A percentile compares a stretch with the other conserved stretches of the same genome.
Conservation (phyloP, 2,888 invertebrate genomes). For the Watsonalla cultraria region DNA sequence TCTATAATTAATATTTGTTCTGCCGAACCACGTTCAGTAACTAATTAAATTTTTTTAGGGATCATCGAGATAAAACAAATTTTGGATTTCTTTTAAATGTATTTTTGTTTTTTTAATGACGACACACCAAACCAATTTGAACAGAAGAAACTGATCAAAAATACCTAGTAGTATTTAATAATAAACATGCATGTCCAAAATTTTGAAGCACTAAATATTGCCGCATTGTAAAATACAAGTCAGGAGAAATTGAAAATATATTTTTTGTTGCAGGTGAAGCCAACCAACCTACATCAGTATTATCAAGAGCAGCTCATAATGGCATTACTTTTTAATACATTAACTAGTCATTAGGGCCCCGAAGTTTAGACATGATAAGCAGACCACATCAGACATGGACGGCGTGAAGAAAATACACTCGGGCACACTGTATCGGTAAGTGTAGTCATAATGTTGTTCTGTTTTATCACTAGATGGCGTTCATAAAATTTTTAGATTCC, state of each 20-base stretch:
- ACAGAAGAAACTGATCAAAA: too few species aligned
- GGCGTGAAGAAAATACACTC: slow-evolving; percentile 77
- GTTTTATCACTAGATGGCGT: not conserved
- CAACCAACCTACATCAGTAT: slow-evolving; percentile 26
- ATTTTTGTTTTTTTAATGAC: too few species aligned
- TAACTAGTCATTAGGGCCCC: slow-evolving; percentile 47
- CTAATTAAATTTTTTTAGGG: too few species aligned
- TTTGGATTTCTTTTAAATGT: too few species aligned
- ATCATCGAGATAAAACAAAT: too few species aligned
- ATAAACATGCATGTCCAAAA: slow-evolving; percentile 10
- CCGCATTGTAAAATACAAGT: slow-evolving; percentile 6
- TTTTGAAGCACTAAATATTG: slow-evolving; percentile 7
- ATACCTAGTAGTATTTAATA: not conserved
- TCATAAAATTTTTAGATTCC: too few species aligned
- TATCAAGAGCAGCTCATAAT: slow-evolving; percentile 44
- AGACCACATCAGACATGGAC: slow-evolving; percentile 61
- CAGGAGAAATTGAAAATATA: slow-evolving; percentile 1
- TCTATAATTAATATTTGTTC: too few species aligned
- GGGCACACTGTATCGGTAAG: slow-evolving; percentile 74
- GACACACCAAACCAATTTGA: too few species aligned
- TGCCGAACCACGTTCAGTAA: too few species aligned
- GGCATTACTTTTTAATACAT: slow-evolving; percentile 51
- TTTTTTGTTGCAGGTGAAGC: slow-evolving; percentile 47
- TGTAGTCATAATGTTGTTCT: slow-evolving; percentile 14
- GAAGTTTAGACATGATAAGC: slow-evolving; percentile 61